Evolutionary conservation across 2,888 invertebrate species (phyloP).

Genomic region (Blastobasis adustella): DNA sequence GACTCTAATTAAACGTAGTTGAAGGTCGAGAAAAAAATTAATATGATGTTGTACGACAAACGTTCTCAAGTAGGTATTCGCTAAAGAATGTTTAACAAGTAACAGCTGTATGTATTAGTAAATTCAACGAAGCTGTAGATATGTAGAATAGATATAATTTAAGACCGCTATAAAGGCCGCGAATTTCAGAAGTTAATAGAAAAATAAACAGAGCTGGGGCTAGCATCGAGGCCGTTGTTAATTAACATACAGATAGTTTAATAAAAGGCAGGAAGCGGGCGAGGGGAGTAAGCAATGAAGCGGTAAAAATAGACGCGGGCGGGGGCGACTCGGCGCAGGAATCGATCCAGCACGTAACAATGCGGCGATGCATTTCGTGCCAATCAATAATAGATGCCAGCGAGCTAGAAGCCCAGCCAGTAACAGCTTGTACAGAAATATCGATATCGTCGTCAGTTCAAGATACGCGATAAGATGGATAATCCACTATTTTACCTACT

Average conservation of each 20-base stretch:
- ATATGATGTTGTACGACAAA: too few relatives aligned
- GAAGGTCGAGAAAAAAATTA: conserved; percentile 60
- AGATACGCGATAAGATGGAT: too few relatives aligned
- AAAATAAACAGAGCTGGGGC: conserved; percentile 57
- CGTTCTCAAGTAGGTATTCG: too few relatives aligned
- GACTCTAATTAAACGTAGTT: conserved; percentile 66
- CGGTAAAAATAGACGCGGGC: conserved; percentile 68
- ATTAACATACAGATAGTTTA: conserved; percentile 74
- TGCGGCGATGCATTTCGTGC: conserved; percentile 51
- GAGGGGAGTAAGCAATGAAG: conserved; percentile 73
- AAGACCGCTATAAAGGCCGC: conserved; percentile 33
- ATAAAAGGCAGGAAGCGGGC: conserved; percentile 71
- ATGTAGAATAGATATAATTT: neutral
- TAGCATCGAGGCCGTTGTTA: conserved; percentile 62
- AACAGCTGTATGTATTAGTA: too few relatives aligned
- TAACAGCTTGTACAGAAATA: too few relatives aligned
- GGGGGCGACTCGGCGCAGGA: conserved; percentile 57
- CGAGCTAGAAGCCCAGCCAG: too few relatives aligned
- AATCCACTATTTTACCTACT: too few relatives aligned
- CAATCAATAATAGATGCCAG: conserved; percentile 59
- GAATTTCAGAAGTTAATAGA: conserved; percentile 39
- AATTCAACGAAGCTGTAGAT: too few relatives aligned
- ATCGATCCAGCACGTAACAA: conserved; percentile 64
- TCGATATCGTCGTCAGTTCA: too few relatives aligned
- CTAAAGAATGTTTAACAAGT: too few relatives aligned